Base-by-base conservation (phyloP, 1,140 invertebrate genomes). In the Neocloeon triangulifer region DNA sequence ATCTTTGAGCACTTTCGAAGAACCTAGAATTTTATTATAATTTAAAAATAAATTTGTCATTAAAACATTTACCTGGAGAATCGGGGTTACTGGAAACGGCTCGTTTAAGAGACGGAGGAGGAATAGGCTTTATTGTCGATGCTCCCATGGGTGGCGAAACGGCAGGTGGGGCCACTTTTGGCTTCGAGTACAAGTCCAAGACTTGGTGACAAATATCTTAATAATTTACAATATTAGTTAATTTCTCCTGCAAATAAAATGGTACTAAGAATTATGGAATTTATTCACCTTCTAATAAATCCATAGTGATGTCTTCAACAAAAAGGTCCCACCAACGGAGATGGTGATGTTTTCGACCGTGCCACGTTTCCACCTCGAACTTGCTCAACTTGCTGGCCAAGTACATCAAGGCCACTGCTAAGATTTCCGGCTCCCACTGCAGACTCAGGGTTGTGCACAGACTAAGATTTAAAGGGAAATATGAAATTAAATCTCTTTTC, bases 401-500 rank as follows among this genome's bases (percentile, higher is more conserved):
- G 53, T 96, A 92, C 69, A 96, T 89, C 1, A 96, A 56, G 1
- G 92, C 88, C n/a, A 95, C 86, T 1, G 89, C 88, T 40, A 96
- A 91, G 26, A 98, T 88, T 58, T 99, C 94, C 8, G 94, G 91
- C 52, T 99, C 94, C 91, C 92, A 98, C 57, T 97, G 89, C 3
- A 99, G 60, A 41, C 82, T 89, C 13, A 99, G 58, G 4, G 89
- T 96, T 9, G 94, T 98, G 48, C 86, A 95, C 30, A 95, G 62
- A 54, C 85, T 88, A 49, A 55, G 36, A 41, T 31, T 35, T 23
- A 25, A 25, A 37, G 4, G 4, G 14, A 26, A 26, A 32, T 29
- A 19, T 32, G 23, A 34, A n/a, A n/a, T n/a, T n/a, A n/a, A n/a
- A n/a, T n/a, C 18, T 12, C 19, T 19, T 29, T n/a, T n/a, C 20